Evolutionary conservation across 2,797 vertebrate genomes (phyloP).

Genomic region (Onychomys torridus): DNA sequence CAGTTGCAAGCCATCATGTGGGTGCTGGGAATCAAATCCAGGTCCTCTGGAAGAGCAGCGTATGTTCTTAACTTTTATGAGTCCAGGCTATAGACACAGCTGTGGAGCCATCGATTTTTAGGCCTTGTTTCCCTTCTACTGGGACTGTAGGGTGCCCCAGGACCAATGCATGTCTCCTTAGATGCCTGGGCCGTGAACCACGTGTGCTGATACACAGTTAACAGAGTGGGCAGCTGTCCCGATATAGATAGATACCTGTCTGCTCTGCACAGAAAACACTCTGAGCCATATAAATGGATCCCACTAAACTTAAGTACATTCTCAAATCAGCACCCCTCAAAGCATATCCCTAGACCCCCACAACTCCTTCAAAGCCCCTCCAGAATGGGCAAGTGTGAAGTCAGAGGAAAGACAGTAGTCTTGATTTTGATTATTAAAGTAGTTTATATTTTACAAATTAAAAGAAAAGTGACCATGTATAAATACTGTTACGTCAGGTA

Average conservation of each 20-base stretch:
- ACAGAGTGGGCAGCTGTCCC: not conserved
- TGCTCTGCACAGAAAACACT: not conserved
- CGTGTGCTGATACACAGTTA: not conserved
- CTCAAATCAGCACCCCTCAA: not conserved
- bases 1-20: not conserved
- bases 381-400: not conserved
- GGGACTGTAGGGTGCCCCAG: not conserved
- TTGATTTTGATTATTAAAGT: slow-evolving; percentile 1
- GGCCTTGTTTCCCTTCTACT: not conserved
- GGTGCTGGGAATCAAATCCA: not conserved
- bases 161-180: not conserved
- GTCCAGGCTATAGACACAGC: not conserved
- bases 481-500: not conserved
- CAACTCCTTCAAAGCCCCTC: not conserved
- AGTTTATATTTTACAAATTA: slow-evolving; percentile 59
- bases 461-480: not conserved
- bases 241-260: not conserved
- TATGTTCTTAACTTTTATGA: not conserved
- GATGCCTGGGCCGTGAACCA: not conserved
- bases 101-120: not conserved
- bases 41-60: not conserved
- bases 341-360: not conserved
- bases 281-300: not conserved
- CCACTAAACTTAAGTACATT: slow-evolving; percentile 29
- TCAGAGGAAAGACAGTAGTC: slow-evolving; percentile 1